Conservation (phyloP, 2,797 vertebrate genomes). For the Masticophis lateralis region DNA sequence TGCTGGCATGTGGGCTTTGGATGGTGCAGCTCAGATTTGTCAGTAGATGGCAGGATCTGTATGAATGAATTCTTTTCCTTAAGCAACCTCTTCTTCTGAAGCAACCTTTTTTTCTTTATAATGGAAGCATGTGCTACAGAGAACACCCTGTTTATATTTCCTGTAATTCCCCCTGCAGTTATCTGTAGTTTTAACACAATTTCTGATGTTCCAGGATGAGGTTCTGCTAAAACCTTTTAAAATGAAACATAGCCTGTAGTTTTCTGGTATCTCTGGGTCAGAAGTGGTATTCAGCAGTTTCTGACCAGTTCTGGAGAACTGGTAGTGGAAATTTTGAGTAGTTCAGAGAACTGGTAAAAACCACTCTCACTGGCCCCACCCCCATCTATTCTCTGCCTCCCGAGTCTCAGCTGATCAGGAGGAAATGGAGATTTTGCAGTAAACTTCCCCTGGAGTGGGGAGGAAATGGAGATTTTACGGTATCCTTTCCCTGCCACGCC, state of each 20-base stretch:
- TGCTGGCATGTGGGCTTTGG: not conserved
- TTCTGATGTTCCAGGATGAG: not conserved
- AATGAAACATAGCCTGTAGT: not conserved
- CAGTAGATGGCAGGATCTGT: constrained; percentile 25
- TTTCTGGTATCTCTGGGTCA: not conserved
- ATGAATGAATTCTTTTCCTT: not conserved
- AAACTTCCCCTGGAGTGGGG: no score
- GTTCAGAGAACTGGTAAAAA: no score
- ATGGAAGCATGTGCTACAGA: not conserved
- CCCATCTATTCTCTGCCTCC: no score
- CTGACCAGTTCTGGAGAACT: no score
- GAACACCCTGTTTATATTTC: not conserved
- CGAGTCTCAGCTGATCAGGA: no score
- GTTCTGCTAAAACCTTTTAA: not conserved
- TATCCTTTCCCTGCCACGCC: no score
- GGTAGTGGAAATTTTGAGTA: no score
- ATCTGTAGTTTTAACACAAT: not conserved
- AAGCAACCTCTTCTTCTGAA: not conserved
- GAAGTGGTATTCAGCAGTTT: no score
- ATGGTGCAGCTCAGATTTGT: not conserved
- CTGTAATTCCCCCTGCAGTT: not conserved
- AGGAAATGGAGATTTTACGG: no score
- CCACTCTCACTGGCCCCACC: no score
- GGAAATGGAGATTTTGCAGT: no score
- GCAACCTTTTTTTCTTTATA: not conserved